Conservation (phyloP, 2,888 invertebrate species). For the Vanessa cardui region DNA sequence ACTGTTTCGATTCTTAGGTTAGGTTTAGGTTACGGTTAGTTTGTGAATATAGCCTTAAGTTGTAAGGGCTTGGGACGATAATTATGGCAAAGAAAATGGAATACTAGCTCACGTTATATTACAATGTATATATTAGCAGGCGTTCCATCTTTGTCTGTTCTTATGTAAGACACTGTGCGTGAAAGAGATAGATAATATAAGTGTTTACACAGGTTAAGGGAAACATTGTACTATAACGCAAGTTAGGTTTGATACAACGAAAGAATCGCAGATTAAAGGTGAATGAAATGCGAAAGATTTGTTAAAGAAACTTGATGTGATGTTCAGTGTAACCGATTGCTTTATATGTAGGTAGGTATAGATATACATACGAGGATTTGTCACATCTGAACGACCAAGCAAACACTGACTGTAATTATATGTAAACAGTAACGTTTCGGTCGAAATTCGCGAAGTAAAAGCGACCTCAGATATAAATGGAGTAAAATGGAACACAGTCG, state of each 20-base stretch:
- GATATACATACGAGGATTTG: slow-evolving; percentile 51
- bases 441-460: neutral
- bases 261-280: slow-evolving; percentile 29
- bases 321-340: slow-evolving; percentile 44
- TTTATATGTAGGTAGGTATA: slow-evolving; percentile 39
- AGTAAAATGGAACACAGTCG: neutral
- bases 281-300: slow-evolving; percentile 2
- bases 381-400: neutral
- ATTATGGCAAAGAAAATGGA: neutral
- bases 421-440: neutral
- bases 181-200: neutral
- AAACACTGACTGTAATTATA: neutral
- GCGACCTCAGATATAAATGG: neutral
- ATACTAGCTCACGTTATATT: neutral
- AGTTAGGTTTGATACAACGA: slow-evolving; percentile 56
- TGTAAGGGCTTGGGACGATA: slow-evolving; percentile 1
- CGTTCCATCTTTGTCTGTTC: neutral
- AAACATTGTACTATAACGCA: slow-evolving; percentile 35
- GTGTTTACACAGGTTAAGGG: neutral
- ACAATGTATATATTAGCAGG: neutral
- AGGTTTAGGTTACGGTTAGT: slow-evolving; percentile 12
- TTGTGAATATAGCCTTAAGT: slow-evolving; percentile 9
- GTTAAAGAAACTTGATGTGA: slow-evolving; percentile 12
- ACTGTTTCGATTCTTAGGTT: slow-evolving; percentile 12
- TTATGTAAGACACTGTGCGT: neutral